phyloP scores from a whole-genome alignment of 2,888 invertebrate species.

The Aproaerema taeniolella region DNA sequence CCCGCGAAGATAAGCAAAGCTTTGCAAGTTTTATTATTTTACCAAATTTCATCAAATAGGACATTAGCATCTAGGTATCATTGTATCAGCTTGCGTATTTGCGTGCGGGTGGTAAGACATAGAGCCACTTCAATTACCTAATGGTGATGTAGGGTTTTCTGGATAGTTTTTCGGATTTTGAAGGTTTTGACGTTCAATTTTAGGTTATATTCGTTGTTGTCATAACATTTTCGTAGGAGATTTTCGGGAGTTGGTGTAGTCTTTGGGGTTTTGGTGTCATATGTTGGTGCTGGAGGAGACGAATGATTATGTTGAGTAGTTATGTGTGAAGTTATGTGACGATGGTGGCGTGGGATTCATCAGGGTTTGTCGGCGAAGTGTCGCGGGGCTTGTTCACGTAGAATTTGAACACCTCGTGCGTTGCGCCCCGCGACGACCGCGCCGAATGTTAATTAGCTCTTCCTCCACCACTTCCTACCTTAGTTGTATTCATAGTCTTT shows the following conservation, averaged over 20 bases:
- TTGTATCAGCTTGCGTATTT: slow-evolving; percentile 73
- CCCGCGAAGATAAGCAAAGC: slow-evolving; percentile 15
- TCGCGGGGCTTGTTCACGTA: too few relatives aligned
- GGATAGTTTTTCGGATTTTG: slow-evolving; percentile 43
- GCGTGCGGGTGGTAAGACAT: slow-evolving; percentile 57
- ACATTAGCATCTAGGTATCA: slow-evolving; percentile 76
- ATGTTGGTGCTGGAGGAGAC: too few relatives aligned
- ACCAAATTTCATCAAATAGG: slow-evolving; percentile 75
- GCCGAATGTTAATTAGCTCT: slow-evolving; percentile 68
- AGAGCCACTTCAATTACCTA: slow-evolving; percentile 42
- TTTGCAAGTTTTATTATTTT: slow-evolving; percentile 54
- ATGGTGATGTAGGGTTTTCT: slow-evolving; percentile 37
- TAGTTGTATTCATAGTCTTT: background rate
- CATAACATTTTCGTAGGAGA: slow-evolving; percentile 48
- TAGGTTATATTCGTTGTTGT: slow-evolving; percentile 76
- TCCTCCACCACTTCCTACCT: slow-evolving; percentile 64
- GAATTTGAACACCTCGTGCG: slow-evolving; percentile 47
- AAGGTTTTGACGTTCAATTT: slow-evolving; percentile 64
- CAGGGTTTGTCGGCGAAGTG: slow-evolving; percentile 20
- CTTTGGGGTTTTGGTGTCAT: slow-evolving; percentile 6
- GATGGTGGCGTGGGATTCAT: background rate
- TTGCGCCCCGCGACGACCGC: slow-evolving; percentile 49
- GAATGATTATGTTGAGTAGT: slow-evolving; percentile 3
- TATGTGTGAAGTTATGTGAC: background rate
- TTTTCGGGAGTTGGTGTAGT: slow-evolving; percentile 23